A percentile compares a stretch with the other conserved stretches of the same genome.
These are phyloP conservation scores for Eupithecia exiguata DNA, from an alignment of 2,888 invertebrate genomes.

Conservation along the genomic window DNA sequence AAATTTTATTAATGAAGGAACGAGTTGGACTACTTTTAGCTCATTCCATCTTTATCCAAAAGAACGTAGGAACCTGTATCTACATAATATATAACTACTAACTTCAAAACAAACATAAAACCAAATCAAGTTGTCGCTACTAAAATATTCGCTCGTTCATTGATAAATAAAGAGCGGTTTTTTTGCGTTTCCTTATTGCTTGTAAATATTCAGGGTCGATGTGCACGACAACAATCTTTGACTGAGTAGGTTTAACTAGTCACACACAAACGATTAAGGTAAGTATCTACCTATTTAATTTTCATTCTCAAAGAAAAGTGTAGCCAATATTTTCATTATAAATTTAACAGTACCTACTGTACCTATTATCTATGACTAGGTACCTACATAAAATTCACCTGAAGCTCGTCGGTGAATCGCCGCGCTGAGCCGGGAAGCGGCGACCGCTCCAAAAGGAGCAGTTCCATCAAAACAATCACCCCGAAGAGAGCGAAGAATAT, in stretches of 20 bases:
- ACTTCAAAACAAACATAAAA: neutral
- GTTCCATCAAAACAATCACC: constrained; percentile 93
- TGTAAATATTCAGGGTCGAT: neutral
- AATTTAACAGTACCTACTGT: neutral
- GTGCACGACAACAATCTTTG: neutral
- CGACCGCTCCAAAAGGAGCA: constrained; percentile 84
- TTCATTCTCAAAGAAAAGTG: neutral
- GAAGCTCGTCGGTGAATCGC: constrained; percentile 89
- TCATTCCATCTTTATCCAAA: neutral
- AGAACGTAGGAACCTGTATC: neutral
- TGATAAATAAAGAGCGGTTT: neutral
- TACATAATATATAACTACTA: too few species aligned
- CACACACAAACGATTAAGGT: neutral
- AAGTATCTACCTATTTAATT: neutral
- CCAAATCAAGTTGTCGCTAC: neutral
- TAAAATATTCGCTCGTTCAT: neutral
- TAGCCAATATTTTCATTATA: neutral
- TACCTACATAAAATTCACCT: constrained; percentile 70
- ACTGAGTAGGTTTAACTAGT: neutral
- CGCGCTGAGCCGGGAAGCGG: constrained; percentile 80
- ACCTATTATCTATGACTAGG: neutral
- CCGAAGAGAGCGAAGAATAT: constrained; percentile 96
- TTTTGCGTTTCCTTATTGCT: neutral
- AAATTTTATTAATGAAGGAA: too few species aligned
- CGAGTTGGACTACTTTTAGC: neutral